Base-by-base conservation (phyloP, 2,888 invertebrate species). In the Mythimna albipuncta region DNA sequence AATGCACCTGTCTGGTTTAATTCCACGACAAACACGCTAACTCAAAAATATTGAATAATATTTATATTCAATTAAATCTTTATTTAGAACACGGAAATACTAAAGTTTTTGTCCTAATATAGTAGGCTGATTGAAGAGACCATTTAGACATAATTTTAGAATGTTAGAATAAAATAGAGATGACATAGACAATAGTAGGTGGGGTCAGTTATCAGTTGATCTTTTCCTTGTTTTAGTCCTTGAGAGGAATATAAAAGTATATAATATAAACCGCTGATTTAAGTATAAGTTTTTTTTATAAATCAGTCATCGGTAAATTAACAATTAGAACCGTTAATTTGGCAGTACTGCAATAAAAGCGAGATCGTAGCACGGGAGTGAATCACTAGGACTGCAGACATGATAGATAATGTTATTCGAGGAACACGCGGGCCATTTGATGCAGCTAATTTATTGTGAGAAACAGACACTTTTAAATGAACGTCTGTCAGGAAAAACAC, bases 351-450 rank as follows among this genome's bases (percentile, higher is more conserved):
- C 75, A 85, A 77, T 81, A 81, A 75, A 72, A 82, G 61, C 74
- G 72, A 65, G 65, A 54, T 81, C 64, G 80, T 71, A 84, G 72
- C 80, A 75, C 84, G 69, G 82, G 44, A 85, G 79, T 81, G 86
- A 85, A 75, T 85, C 82, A 85, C 79, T 41, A 62, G 64, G 64
- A 21, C 38, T 61, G 66, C 58, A 57, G 47, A 41, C 13, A 69
- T 79, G 85, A 85, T 83, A 85, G 83, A 85, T 85, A 79, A 83
- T 77, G 38, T 38, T 69, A 75, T 84, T 85, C 83, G 70, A 69
- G 74, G 85, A 85, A 85, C 61, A 74, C 67, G 66, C 75, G 59
- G 47, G 65, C 70, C 69, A 81, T 79, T 85, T 85, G 82, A 84
- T 77, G 70, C 65, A 78, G 54, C 69, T 83, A 79, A 82, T 85